Conservation (phyloP, 2,888 invertebrate genomes). For the Chrysotoxum bicinctum region DNA sequence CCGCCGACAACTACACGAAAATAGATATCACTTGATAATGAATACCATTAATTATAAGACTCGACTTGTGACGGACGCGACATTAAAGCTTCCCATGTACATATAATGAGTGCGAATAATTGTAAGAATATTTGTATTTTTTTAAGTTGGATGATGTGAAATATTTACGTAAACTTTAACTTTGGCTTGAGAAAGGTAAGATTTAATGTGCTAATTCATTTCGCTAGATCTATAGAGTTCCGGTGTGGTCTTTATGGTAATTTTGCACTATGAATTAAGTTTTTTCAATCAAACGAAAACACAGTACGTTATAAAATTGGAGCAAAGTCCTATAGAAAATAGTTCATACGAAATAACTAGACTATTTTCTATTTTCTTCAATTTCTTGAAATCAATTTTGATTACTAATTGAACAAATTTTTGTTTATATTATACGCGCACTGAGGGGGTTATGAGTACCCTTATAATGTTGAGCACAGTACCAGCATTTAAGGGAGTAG, state of each 20-base stretch:
- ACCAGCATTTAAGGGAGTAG: too few species aligned
- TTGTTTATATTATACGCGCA: too few species aligned
- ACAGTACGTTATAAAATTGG: too few species aligned
- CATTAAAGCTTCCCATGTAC: constrained; percentile 7
- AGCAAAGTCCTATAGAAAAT: too few species aligned
- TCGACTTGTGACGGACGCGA: constrained; percentile 20
- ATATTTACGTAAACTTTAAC: not conserved
- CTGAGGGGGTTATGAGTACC: too few species aligned
- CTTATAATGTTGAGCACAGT: too few species aligned
- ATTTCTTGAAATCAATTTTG: too few species aligned
- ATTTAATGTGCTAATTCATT: not conserved
- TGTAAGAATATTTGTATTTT: too few species aligned
- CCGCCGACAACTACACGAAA: constrained; percentile 41
- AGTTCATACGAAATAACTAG: too few species aligned
- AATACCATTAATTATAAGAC: constrained; percentile 61
- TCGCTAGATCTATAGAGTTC: not conserved
- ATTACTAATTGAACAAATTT: too few species aligned
- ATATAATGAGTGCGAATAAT: constrained; percentile 1
- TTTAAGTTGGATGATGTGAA: not conserved
- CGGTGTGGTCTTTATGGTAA: not conserved
- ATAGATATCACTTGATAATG: constrained; percentile 64
- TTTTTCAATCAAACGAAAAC: not conserved
- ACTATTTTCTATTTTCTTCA: too few species aligned
- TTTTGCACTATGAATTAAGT: not conserved
- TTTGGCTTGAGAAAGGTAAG: not conserved